Conservation (phyloP, 2,888 invertebrate species). For the Adineta ricciae region DNA sequence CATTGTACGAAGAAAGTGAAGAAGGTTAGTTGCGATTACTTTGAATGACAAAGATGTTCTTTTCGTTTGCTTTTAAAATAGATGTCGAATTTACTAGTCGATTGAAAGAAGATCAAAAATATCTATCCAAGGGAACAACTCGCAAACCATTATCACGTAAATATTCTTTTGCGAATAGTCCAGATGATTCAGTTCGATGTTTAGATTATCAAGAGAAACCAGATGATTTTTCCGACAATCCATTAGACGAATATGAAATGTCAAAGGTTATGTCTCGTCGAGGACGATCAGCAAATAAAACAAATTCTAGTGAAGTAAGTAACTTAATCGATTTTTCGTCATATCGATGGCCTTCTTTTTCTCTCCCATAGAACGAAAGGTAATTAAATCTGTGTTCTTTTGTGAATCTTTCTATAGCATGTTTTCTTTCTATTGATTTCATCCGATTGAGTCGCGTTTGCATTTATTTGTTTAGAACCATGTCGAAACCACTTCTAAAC, state of each 20-base stretch:
- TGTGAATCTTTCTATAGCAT: neutral
- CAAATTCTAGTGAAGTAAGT: neutral
- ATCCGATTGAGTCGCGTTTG: neutral
- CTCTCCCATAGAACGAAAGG: neutral
- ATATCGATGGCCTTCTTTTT: neutral
- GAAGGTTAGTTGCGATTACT: neutral
- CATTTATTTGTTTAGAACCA: neutral
- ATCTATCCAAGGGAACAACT: neutral
- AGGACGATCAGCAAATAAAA: neutral
- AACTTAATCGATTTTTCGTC: too few relatives aligned
- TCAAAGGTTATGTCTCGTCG: neutral
- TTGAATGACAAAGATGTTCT: neutral
- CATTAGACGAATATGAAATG: slow-evolving; percentile 14
- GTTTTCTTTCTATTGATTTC: neutral
- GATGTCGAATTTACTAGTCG: neutral
- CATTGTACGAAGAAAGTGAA: slow-evolving; percentile 1
- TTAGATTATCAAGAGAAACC: slow-evolving; percentile 3
- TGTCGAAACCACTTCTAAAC: neutral
- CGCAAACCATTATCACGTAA: neutral
- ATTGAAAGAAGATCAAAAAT: slow-evolving; percentile 3
- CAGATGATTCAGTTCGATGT: neutral
- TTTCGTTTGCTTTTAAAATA: neutral
- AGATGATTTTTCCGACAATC: neutral
- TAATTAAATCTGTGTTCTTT: neutral
- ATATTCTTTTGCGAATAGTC: neutral